Evolutionary conservation across 1,140 invertebrate species (phyloP).

Genomic region (Penaeus indicus): DNA sequence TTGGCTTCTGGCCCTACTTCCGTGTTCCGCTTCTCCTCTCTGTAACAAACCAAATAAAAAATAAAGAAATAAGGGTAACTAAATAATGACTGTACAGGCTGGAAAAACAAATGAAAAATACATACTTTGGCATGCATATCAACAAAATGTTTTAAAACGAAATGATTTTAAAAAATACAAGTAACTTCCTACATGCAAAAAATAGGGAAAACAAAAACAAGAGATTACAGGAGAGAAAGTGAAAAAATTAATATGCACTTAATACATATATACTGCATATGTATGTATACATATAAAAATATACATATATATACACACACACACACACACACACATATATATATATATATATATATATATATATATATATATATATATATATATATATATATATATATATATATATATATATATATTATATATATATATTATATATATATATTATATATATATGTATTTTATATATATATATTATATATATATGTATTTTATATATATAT

Average conservation of each 20-base stretch:
- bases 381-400: not conserved
- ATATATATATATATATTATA: too few species aligned
- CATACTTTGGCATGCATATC: not conserved
- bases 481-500: too few species aligned
- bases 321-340: not conserved
- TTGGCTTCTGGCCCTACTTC: not conserved
- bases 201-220: too few species aligned
- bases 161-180: too few species aligned
- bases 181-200: too few species aligned
- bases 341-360: not conserved
- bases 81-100: not conserved
- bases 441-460: too few species aligned
- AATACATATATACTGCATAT: not conserved
- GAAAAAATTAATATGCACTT: too few species aligned
- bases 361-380: not conserved
- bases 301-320: not conserved
- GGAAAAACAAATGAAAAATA: not conserved
- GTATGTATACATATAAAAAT: not conserved
- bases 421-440: too few species aligned
- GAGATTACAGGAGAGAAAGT: too few species aligned
- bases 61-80: not conserved
- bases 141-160: too few species aligned
- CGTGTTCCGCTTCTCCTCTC: constrained; percentile 17
- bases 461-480: too few species aligned
- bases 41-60: not conserved